A percentile compares a stretch with the other conserved stretches of the same genome.
phyloP scores from a whole-genome alignment of 2,113 vertebrate genomes.

The Microtus pennsylvanicus region DNA sequence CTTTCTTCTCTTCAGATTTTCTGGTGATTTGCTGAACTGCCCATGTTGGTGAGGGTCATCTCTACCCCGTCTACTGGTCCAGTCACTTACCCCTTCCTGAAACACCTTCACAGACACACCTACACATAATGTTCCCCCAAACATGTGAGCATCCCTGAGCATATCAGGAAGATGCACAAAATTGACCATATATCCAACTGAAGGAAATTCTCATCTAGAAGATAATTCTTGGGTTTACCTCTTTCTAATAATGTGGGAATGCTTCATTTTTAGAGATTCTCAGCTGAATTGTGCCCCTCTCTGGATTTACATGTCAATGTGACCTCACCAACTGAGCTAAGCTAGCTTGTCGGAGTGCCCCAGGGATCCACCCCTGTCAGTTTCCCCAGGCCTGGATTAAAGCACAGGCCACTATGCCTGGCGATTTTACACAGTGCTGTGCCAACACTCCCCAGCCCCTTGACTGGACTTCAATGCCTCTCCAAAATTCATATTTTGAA shows the following conservation, averaged over 20 bases:
- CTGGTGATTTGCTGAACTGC: no score
- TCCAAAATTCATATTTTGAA: not conserved
- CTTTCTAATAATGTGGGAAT: not conserved
- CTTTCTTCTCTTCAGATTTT: not conserved
- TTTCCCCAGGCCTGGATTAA: not conserved
- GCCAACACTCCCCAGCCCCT: not conserved
- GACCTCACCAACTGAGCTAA: not conserved
- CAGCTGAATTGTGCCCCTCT: not conserved
- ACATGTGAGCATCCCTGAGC: not conserved
- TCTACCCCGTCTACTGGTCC: not conserved
- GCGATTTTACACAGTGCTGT: no score
- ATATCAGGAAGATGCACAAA: not conserved
- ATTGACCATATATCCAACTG: not conserved
- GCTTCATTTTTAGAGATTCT: not conserved
- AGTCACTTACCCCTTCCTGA: not conserved
- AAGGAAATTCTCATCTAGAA: not conserved
- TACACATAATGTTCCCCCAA: not conserved
- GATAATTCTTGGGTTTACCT: not conserved
- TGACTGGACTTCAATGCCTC: not conserved
- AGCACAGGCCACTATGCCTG: not conserved
- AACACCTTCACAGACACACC: not conserved
- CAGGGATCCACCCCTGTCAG: not conserved
- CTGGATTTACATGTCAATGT: not conserved
- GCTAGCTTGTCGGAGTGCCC: not conserved
- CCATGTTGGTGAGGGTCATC: no score